Base-by-base conservation (phyloP, 2,797 vertebrate species). In the Melanotaenia nigrans region DNA sequence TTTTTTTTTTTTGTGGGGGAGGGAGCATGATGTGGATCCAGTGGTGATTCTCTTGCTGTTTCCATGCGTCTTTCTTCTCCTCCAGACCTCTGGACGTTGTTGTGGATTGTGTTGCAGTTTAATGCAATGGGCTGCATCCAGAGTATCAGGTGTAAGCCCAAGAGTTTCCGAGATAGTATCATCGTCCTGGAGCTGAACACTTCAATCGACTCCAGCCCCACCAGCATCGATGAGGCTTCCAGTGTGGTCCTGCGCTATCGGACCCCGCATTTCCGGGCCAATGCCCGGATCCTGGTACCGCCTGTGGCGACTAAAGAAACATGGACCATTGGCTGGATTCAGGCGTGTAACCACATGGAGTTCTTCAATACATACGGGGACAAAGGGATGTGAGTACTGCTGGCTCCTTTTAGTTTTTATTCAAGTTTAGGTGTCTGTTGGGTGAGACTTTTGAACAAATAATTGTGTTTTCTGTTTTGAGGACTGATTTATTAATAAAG, bases 281-380 rank as follows among this genome's bases (percentile, higher is more conserved):
- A 94, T 0, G 98, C 98, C 2, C 95, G 96, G 32, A 95, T 99
- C 33, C 67, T 97, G 86, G 95, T 99, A 89, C 97, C 97, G 0
- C 96, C 97, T 9, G 91, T 99, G 24, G 90, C 96, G 87, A 93
- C 89, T 57, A 96, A 96, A 75, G 97, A 99, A 93, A 99, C 96
- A 9, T 99, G 98, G 98, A 95, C 96, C 11, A 95, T 99, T 49
- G 98, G 98, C 64, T 99, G 97, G 97, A 99, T 99, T 55, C 98
- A 99, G 90, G 97, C 97, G 0, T 99, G 98, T 86, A 98, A 97
- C 90, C 96, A 99, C 92, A 99, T 99, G 98, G 96, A 99, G 92
- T 99, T 99, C 87, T 97, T 96, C 95, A 99, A 99, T 82, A 95
- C 95, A 59, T 99, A 99, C 0, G 97, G 97, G 65, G 94, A 95